These are phyloP conservation scores for Dermolepida albohirtum DNA, from an alignment of 2,888 invertebrate species.

Conservation along the genomic window DNA sequence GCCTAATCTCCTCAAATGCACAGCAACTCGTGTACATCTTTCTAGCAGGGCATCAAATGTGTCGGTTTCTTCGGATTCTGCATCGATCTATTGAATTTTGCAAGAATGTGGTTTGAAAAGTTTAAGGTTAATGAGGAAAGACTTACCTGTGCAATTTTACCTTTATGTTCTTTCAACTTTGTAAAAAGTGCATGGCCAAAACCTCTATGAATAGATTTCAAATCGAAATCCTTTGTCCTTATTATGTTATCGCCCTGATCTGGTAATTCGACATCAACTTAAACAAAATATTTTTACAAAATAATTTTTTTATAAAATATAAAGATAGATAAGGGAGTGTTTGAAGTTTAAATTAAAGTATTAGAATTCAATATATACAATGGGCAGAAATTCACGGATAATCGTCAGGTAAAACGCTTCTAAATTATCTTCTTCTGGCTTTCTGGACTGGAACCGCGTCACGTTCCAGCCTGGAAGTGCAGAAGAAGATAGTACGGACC, in stretches of 20 bases:
- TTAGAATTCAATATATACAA: too few relatives aligned
- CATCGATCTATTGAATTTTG: conserved; percentile 61
- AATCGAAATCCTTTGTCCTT: conserved; percentile 13
- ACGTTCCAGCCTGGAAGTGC: too few relatives aligned
- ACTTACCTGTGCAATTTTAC: conserved; percentile 23
- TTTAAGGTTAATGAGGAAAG: neutral
- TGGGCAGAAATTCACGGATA: too few relatives aligned
- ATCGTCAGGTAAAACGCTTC: too few relatives aligned
- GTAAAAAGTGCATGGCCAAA: conserved; percentile 18
- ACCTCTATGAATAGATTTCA: conserved; percentile 7
- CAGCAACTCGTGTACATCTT: conserved; percentile 63
- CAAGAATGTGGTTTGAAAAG: neutral
- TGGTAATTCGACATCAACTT: conserved; percentile 20
- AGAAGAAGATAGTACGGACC: too few relatives aligned
- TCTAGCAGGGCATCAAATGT: conserved; percentile 60
- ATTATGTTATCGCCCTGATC: conserved; percentile 27
- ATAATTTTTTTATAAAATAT: too few relatives aligned
- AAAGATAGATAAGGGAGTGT: too few relatives aligned
- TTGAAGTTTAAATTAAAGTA: too few relatives aligned
- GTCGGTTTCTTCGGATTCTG: conserved; percentile 62
- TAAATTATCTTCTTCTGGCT: too few relatives aligned
- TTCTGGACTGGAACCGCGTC: too few relatives aligned
- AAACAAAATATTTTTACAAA: too few relatives aligned
- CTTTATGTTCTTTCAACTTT: conserved; percentile 9
- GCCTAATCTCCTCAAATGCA: conserved; percentile 59